A percentile compares a stretch with the other conserved stretches of the same genome.
These are phyloP conservation scores for Tribolium castaneum DNA, from an alignment of 1,140 invertebrate genomes.

Conservation along the genomic window DNA sequence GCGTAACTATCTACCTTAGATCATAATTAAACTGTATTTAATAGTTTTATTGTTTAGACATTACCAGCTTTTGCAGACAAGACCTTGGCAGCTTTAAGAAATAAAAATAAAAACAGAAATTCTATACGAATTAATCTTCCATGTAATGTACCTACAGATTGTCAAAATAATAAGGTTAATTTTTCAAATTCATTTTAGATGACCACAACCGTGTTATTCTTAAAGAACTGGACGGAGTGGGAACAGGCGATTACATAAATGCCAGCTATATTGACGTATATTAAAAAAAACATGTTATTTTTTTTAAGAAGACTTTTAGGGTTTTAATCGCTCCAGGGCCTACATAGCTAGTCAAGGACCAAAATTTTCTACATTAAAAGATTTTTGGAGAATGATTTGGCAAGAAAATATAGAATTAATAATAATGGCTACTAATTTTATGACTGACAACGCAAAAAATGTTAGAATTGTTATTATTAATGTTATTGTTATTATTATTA, in stretches of 20 bases:
- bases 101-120: too few relatives aligned
- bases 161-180: too few relatives aligned
- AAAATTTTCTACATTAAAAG: neutral
- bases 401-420: neutral
- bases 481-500: neutral
- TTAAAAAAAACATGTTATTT: neutral
- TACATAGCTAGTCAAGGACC: neutral
- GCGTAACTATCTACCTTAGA: too few relatives aligned
- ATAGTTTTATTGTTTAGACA: too few relatives aligned
- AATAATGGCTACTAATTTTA: neutral
- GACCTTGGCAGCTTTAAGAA: too few relatives aligned
- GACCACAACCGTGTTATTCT: neutral
- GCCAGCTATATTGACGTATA: neutral
- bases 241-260: neutral
- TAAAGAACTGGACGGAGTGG: neutral
- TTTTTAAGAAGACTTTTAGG: neutral
- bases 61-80: too few relatives aligned
- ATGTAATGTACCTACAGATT: too few relatives aligned
- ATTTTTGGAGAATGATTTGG: neutral
- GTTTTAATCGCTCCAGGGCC: neutral
- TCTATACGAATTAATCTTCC: too few relatives aligned
- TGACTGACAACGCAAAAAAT: neutral
- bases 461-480: neutral
- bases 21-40: too few relatives aligned
- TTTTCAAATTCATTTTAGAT: neutral